Percentiles rank a stretch among this genome's conserved stretches.
Evolutionary conservation across 2,888 invertebrate genomes (phyloP).

Genomic region (Nipponacmea schrenckii): DNA sequence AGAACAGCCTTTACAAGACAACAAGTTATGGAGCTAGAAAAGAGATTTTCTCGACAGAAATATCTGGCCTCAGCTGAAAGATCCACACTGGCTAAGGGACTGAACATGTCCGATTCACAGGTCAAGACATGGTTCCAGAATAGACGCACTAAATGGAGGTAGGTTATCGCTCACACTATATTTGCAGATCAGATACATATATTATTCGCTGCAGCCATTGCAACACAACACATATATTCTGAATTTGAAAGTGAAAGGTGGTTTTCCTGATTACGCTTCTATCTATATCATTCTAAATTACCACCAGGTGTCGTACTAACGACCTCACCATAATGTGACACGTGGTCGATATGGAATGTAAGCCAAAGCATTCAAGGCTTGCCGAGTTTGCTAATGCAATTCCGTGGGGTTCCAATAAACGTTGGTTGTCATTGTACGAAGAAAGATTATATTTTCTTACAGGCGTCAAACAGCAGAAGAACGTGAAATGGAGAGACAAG

Average conservation of each 20-base stretch:
- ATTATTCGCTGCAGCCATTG: background rate
- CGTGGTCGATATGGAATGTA: too few relatives aligned
- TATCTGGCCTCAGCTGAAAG: conserved; percentile 97
- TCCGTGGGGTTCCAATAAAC: too few relatives aligned
- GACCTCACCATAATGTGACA: too few relatives aligned
- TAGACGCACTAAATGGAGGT: conserved; percentile 98
- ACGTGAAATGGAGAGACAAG: conserved; percentile 95
- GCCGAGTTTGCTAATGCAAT: too few relatives aligned
- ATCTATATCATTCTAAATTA: background rate
- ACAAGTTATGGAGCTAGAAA: conserved; percentile 78
- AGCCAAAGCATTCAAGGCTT: too few relatives aligned
- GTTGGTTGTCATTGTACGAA: too few relatives aligned
- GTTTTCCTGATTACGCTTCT: background rate
- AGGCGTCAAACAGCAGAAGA: conserved; percentile 98
- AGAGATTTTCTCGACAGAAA: conserved; percentile 97
- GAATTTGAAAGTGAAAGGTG: background rate
- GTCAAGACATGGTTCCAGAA: conserved; percentile 95
- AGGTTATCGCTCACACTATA: conserved; percentile 60
- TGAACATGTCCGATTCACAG: conserved; percentile 99
- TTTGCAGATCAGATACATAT: too few relatives aligned
- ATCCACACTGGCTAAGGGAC: conserved; percentile 90
- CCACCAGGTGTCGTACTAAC: background rate
- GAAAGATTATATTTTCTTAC: too few relatives aligned
- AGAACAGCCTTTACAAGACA: conserved; percentile 95
- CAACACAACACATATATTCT: background rate